These are phyloP conservation scores for Cephus rjabovi DNA, from an alignment of 2,888 invertebrate species.

Conservation along the genomic window DNA sequence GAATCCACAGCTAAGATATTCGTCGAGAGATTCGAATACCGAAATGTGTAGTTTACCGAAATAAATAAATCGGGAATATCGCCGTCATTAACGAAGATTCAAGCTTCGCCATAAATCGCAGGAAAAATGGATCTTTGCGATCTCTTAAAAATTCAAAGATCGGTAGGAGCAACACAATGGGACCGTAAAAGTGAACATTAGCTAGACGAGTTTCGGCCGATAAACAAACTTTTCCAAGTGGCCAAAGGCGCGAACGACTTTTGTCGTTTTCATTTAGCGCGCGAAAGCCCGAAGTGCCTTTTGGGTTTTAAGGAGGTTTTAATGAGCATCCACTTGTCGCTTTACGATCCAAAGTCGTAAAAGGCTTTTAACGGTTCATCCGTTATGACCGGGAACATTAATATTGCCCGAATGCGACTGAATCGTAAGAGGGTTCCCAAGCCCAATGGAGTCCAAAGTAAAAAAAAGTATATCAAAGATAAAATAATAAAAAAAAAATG, in stretches of 20 bases:
- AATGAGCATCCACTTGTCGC: conserved; percentile 54
- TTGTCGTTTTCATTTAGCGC: conserved; percentile 47
- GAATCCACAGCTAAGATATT: neutral
- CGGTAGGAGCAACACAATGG: neutral
- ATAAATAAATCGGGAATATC: neutral
- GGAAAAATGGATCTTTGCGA: neutral
- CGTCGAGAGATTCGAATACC: neutral
- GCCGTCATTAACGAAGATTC: neutral
- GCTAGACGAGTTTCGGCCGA: neutral
- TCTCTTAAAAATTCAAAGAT: neutral
- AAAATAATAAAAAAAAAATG: conserved; percentile 2
- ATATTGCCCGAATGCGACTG: conserved; percentile 32
- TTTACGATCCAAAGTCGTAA: conserved; percentile 44
- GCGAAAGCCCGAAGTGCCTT: conserved; percentile 19
- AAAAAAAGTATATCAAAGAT: conserved; percentile 4
- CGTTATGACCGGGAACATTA: conserved; percentile 32
- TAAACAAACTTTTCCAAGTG: neutral
- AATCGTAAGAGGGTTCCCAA: neutral
- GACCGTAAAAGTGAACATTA: neutral
- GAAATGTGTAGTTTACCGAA: neutral
- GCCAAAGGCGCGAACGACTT: conserved; percentile 35
- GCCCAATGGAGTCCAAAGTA: neutral
- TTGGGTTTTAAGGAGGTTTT: conserved; percentile 24
- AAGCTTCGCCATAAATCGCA: neutral
- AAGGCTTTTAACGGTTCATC: conserved; percentile 33